phyloP scores from a whole-genome alignment of 2,113 vertebrate genomes.

The Protobothrops flavoviridis region DNA sequence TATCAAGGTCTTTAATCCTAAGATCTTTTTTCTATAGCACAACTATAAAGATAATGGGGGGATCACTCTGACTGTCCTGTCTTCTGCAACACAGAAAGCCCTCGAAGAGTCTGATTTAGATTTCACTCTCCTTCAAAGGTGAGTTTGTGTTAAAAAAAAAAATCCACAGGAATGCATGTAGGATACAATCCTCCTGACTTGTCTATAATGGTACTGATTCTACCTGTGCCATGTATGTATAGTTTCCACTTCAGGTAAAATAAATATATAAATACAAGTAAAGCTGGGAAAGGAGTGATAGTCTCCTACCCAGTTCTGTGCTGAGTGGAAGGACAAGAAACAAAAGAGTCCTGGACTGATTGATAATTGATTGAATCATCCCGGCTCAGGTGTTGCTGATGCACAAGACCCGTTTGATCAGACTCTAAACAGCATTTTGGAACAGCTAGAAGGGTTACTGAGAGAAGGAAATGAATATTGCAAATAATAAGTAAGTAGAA shows the following conservation, averaged over 20 bases:
- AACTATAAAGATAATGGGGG: background rate
- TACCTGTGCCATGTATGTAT: background rate
- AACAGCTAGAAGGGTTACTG: background rate
- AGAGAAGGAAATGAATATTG: background rate
- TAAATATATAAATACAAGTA: background rate
- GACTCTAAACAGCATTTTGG: background rate
- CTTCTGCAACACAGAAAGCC: background rate
- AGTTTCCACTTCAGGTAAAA: background rate
- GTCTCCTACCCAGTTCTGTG: background rate
- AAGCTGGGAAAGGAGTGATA: background rate
- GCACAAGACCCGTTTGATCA: background rate
- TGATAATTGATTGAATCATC: background rate
- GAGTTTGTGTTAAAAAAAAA: background rate
- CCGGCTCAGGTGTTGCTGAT: background rate
- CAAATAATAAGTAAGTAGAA: background rate
- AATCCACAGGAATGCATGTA: background rate
- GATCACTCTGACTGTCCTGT: background rate
- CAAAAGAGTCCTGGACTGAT: background rate
- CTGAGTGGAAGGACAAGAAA: background rate
- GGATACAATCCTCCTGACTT: background rate
- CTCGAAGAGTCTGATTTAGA: background rate
- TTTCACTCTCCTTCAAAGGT: background rate
- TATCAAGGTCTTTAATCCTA: background rate
- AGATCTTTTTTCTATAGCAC: background rate
- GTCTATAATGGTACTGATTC: background rate